Conservation (phyloP, 2,113 vertebrate genomes). For the Orthochromis malagaraziensis region DNA sequence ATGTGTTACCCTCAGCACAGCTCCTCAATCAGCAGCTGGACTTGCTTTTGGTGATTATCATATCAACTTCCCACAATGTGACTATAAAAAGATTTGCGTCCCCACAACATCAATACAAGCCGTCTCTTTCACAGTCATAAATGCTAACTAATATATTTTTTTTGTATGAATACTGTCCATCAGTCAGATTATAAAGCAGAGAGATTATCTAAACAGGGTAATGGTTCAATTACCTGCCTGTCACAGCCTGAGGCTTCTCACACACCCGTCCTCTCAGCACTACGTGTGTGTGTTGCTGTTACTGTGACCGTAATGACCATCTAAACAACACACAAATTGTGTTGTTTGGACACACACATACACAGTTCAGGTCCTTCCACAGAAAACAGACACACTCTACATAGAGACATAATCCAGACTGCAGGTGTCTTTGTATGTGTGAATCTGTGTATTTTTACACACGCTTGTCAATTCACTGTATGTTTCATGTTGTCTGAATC, state of each 20-base stretch:
- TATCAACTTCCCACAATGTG: not conserved
- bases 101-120: not conserved
- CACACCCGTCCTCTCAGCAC: not conserved
- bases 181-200: not conserved
- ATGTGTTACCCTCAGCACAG: not conserved
- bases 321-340: not conserved
- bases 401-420: not conserved
- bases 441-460: not conserved
- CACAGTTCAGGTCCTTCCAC: not conserved
- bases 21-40: not conserved
- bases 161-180: not conserved
- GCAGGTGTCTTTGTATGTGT: not conserved
- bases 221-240: conserved; percentile 12
- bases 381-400: not conserved
- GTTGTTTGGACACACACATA: not conserved
- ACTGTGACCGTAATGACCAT: conserved; percentile 8
- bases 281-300: conserved; percentile 9
- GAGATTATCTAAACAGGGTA: not conserved
- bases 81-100: not conserved
- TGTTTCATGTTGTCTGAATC: not conserved
- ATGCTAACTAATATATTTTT: not conserved
- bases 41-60: not conserved
- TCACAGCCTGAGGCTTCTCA: conserved; percentile 25
- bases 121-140: not conserved
- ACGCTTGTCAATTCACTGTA: not conserved